Conservation (phyloP, 1,140 invertebrate species). For the Cyrtorhinus lividipennis region DNA sequence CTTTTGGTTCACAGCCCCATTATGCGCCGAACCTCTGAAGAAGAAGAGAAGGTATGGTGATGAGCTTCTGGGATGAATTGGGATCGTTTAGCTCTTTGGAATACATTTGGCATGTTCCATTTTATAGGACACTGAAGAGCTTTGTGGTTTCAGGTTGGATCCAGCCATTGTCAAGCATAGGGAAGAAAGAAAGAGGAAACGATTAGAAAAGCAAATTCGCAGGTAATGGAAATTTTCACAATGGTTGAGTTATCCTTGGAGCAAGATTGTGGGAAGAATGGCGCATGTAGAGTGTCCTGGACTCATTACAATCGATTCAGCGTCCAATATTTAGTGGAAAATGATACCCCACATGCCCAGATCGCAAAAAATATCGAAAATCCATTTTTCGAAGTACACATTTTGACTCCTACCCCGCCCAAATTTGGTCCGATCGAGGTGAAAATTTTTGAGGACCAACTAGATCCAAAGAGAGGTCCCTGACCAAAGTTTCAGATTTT, state of each 20-base stretch:
- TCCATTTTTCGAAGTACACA: too few species aligned
- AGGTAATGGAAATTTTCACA: neutral
- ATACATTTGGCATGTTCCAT: neutral
- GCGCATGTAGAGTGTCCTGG: neutral
- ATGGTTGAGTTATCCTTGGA: neutral
- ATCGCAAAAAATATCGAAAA: too few species aligned
- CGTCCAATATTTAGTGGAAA: too few species aligned
- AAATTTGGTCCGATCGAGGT: too few species aligned
- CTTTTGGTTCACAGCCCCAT: neutral
- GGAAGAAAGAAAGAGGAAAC: conserved; percentile 63
- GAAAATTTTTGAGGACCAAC: too few species aligned
- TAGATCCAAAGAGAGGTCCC: too few species aligned
- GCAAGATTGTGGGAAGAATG: neutral
- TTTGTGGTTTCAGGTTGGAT: conserved; percentile 34
- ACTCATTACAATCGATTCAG: neutral
- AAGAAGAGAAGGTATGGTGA: conserved; percentile 59
- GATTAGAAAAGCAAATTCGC: conserved; percentile 68
- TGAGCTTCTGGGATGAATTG: neutral
- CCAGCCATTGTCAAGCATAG: conserved; percentile 56
- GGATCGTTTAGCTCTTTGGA: neutral
- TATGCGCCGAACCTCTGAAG: conserved; percentile 62
- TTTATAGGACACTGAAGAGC: neutral
- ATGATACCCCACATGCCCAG: too few species aligned
- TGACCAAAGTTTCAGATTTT: neutral
- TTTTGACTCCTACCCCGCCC: too few species aligned